A percentile compares a stretch with the other conserved stretches of the same genome.
phyloP scores from a whole-genome alignment of 2,113 vertebrate species.

The Corythornis cristatus region DNA sequence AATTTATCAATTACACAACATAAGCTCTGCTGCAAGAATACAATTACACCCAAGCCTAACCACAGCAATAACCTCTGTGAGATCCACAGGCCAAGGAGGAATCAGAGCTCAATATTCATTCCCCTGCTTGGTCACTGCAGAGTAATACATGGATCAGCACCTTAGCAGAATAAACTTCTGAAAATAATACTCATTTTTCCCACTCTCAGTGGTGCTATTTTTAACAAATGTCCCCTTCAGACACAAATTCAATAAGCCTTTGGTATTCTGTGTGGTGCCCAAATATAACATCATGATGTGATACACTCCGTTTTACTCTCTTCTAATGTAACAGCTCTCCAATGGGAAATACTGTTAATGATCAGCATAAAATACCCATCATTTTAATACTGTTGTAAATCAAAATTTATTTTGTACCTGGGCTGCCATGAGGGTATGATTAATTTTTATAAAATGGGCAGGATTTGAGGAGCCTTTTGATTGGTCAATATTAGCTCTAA shows the following conservation, averaged over 20 bases:
- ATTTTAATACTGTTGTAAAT: conserved; percentile 55
- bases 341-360: conserved; percentile 39
- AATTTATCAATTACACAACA: neutral
- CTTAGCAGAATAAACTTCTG: neutral
- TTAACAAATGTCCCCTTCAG: conserved; percentile 17
- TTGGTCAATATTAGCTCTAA: conserved; percentile 45
- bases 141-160: neutral
- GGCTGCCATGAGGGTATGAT: conserved; percentile 32
- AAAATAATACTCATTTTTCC: neutral
- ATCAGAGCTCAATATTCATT: neutral
- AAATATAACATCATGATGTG: neutral
- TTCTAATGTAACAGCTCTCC: conserved; percentile 45
- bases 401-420: conserved; percentile 57
- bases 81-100: neutral
- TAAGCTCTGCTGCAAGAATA: neutral
- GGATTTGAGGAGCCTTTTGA: conserved; percentile 41
- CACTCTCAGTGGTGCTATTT: neutral
- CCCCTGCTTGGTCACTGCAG: neutral
- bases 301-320: conserved; percentile 49
- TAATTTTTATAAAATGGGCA: conserved; percentile 57
- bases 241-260: conserved; percentile 33
- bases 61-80: neutral
- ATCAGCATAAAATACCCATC: conserved; percentile 21
- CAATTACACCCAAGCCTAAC: neutral
- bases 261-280: neutral